A percentile compares a stretch with the other conserved stretches of the same genome.
Conservation (phyloP, 1,140 invertebrate species). For the Scaptomyza graminum region DNA sequence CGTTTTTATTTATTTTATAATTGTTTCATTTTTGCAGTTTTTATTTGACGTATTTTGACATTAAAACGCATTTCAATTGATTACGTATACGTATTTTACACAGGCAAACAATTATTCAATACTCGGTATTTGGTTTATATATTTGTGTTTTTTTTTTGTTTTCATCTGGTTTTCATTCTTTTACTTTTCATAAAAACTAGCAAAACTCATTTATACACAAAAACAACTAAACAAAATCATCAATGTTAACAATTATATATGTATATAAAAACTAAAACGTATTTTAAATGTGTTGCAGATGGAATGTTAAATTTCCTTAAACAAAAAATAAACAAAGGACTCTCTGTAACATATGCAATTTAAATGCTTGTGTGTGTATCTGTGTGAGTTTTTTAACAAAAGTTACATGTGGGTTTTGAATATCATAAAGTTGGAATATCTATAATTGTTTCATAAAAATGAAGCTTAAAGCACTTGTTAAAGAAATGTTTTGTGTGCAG, state of each 20-base stretch:
- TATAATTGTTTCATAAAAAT: neutral
- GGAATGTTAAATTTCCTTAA: constrained; percentile 33
- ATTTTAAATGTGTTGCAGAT: constrained; percentile 26
- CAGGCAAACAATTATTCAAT: constrained; percentile 65
- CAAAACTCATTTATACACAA: constrained; percentile 51
- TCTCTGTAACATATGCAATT: constrained; percentile 1
- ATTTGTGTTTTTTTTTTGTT: neutral
- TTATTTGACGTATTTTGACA: constrained; percentile 57
- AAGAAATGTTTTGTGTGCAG: constrained; percentile 40
- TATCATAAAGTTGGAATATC: neutral
- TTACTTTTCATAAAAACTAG: constrained; percentile 33
- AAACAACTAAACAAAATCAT: constrained; percentile 40
- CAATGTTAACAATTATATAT: constrained; percentile 35
- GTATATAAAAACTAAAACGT: constrained; percentile 2
- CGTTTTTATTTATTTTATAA: constrained; percentile 38
- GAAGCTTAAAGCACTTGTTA: neutral
- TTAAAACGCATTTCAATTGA: constrained; percentile 66
- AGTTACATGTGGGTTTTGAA: constrained; percentile 6
- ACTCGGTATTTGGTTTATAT: constrained; percentile 56
- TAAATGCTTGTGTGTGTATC: constrained; percentile 17
- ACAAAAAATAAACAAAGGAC: constrained; percentile 16
- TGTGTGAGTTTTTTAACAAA: constrained; percentile 16
- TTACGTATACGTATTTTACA: constrained; percentile 46
- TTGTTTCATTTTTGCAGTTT: constrained; percentile 55
- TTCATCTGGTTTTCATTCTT: constrained; percentile 12